These are phyloP conservation scores for Neoascia interrupta DNA, from an alignment of 2,888 invertebrate genomes.

Conservation along the genomic window DNA sequence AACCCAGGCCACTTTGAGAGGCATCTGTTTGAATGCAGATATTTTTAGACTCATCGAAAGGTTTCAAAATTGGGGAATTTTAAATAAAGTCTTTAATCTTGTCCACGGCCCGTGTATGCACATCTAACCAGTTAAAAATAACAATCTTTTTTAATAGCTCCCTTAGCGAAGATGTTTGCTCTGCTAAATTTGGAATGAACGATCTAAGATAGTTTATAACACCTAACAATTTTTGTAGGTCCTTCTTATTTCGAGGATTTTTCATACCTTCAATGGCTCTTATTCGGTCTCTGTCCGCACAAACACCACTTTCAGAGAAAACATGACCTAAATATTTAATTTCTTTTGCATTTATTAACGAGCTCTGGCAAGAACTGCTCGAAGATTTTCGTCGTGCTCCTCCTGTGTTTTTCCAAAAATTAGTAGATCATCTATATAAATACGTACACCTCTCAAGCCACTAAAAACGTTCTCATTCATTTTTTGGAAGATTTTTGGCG, in stretches of 20 bases:
- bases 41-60: background rate
- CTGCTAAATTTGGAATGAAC: conserved; percentile 64
- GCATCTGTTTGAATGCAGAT: background rate
- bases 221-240: conserved; percentile 34
- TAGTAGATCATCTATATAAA: conserved; percentile 51
- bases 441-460: background rate
- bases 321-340: conserved; percentile 72
- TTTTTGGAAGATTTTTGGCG: conserved; percentile 2
- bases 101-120: conserved; percentile 20
- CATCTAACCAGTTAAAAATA: conserved; percentile 35
- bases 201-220: conserved; percentile 60
- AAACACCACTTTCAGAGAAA: conserved; percentile 60
- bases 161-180: conserved; percentile 21
- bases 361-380: background rate
- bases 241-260: background rate
- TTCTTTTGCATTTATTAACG: conserved; percentile 66
- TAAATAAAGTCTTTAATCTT: conserved; percentile 9
- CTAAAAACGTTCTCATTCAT: conserved; percentile 3
- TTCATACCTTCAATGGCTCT: no score
- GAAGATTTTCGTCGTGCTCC: background rate
- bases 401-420: background rate
- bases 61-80: background rate
- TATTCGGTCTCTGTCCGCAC: conserved; percentile 37
- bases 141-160: conserved; percentile 30
- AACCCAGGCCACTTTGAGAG: background rate